Evolutionary conservation across 2,113 vertebrate species (phyloP).

Genomic region (Serinus canaria): DNA sequence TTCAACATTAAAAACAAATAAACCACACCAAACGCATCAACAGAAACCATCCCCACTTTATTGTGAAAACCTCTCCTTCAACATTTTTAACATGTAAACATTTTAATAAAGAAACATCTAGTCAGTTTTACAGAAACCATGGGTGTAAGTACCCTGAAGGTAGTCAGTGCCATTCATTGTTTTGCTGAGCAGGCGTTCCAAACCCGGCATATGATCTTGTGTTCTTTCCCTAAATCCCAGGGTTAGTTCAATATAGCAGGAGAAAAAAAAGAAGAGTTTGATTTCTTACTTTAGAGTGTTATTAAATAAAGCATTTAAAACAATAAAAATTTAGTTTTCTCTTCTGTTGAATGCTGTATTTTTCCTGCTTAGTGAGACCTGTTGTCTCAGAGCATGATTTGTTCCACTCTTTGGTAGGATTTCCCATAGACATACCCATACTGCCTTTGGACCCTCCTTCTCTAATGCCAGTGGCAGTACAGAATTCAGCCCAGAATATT

Average conservation of each 20-base stretch:
- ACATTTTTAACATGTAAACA: slow-evolving; percentile 8
- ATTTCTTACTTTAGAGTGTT: not conserved
- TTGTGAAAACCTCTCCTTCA: not conserved
- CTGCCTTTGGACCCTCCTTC: not conserved
- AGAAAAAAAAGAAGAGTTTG: not conserved
- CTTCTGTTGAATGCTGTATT: not conserved
- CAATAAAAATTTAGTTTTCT: not conserved
- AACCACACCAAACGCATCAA: not conserved
- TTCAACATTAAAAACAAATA: not conserved
- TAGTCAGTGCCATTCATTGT: not conserved
- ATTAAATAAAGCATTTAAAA: not conserved
- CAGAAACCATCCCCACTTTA: not conserved
- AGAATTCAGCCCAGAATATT: not conserved
- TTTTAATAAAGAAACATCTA: not conserved
- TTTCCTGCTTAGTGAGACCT: not conserved
- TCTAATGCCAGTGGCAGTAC: not conserved
- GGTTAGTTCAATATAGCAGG: not conserved
- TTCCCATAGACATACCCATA: not conserved
- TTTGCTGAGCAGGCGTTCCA: not conserved
- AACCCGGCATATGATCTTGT: not conserved
- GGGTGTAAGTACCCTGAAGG: not conserved
- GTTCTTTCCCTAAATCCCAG: not conserved
- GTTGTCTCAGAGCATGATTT: not conserved
- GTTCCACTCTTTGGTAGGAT: not conserved
- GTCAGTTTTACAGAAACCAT: not conserved